phyloP scores from a whole-genome alignment of 1,140 invertebrate genomes.

The fruit fly (Drosophila melanogaster) region DNA sequence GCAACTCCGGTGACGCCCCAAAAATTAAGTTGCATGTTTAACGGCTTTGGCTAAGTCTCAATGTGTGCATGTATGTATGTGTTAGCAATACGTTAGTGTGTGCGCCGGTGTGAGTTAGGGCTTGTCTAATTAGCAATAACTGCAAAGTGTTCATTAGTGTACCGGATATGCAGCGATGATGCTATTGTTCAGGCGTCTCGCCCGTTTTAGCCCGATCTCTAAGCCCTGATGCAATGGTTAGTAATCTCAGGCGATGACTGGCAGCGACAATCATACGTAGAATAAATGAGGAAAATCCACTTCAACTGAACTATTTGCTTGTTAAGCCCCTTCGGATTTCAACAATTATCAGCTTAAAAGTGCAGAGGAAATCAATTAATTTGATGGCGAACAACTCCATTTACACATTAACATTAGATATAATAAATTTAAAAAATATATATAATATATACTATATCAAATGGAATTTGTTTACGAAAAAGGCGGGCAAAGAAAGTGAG shows the following conservation, averaged over 20 bases:
- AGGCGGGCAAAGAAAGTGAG: constrained; percentile 58
- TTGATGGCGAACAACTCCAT: neutral
- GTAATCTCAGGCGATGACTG: constrained; percentile 49
- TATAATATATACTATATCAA: neutral
- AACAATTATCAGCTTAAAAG: neutral
- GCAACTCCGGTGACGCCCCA: constrained; percentile 65
- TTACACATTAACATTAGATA: too few species aligned
- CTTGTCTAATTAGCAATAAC: constrained; percentile 72
- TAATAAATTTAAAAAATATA: too few species aligned
- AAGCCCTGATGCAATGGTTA: constrained; percentile 33
- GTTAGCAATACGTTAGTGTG: constrained; percentile 1
- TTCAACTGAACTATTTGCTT: constrained; percentile 19
- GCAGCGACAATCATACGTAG: constrained; percentile 23
- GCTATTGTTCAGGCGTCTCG: constrained; percentile 67
- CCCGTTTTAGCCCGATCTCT: constrained; percentile 10
- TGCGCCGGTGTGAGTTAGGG: constrained; percentile 24
- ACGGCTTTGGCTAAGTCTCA: constrained; percentile 14
- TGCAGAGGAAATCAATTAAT: neutral
- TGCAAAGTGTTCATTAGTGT: constrained; percentile 74
- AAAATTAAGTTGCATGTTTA: constrained; percentile 73
- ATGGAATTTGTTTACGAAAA: constrained; percentile 19
- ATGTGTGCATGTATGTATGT: neutral
- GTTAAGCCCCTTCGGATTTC: constrained; percentile 9
- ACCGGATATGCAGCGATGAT: constrained; percentile 78
- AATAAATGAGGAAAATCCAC: constrained; percentile 30